These are phyloP conservation scores for Cochlearius cochlearius DNA, from an alignment of 2,113 vertebrate species.

Conservation along the genomic window DNA sequence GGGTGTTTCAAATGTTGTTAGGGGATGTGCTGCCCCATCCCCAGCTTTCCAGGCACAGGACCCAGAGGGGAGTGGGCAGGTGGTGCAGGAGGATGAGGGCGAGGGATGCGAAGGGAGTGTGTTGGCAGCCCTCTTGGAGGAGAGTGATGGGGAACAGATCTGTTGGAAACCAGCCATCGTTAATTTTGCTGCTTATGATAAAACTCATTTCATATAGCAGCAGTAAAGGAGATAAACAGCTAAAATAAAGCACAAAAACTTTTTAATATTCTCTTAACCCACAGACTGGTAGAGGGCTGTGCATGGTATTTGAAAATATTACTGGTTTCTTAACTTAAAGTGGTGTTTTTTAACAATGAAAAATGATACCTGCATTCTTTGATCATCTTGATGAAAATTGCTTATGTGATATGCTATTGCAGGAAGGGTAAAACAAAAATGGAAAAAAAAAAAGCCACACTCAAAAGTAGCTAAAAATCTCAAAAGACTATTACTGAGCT, in stretches of 20 bases:
- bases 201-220: background rate
- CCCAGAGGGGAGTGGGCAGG: background rate
- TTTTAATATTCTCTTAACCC: background rate
- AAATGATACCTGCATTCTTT: background rate
- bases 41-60: background rate
- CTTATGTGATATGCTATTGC: background rate
- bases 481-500: background rate
- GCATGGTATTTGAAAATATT: background rate
- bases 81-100: background rate
- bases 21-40: background rate
- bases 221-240: background rate
- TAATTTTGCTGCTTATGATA: background rate
- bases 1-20: background rate
- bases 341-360: background rate
- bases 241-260: background rate
- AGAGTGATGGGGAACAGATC: background rate
- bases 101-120: background rate
- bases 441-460: background rate
- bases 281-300: background rate
- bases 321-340: background rate
- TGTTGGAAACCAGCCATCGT: background rate
- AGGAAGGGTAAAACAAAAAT: background rate
- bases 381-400: background rate
- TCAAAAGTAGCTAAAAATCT: background rate
- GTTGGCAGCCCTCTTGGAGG: background rate